Percentiles rank a stretch among this genome's conserved stretches.
These are phyloP conservation scores for Drosophila pseudotalamancana DNA, from an alignment of 2,888 invertebrate species.

Conservation along the genomic window DNA sequence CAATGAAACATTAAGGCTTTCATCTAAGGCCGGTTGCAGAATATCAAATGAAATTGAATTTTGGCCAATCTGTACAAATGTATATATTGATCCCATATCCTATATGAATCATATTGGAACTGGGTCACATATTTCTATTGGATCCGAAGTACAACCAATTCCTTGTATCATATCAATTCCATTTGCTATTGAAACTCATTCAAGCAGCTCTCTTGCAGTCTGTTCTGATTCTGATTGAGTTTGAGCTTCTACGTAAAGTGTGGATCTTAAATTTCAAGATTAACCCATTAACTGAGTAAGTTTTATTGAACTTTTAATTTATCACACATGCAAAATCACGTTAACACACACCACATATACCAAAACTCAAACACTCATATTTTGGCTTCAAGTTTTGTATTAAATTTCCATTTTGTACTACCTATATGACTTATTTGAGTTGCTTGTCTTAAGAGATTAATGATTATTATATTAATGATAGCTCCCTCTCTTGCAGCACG, in stretches of 20 bases:
- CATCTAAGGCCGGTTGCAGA: too few species aligned
- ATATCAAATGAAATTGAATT: not conserved
- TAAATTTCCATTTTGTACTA: constrained; percentile 14
- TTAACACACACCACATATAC: not conserved
- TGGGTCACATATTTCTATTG: constrained; percentile 2
- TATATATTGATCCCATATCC: not conserved
- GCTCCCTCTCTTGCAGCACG: constrained; percentile 67
- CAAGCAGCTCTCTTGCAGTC: constrained; percentile 43
- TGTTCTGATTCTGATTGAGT: constrained; percentile 47
- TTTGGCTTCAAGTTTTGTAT: constrained; percentile 16
- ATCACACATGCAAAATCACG: constrained; percentile 9
- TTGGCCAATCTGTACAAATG: constrained; percentile 7
- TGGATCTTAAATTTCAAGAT: constrained; percentile 47
- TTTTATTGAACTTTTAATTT: constrained; percentile 31
- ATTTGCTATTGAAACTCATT: constrained; percentile 46
- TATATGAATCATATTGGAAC: not conserved
- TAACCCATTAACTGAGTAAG: constrained; percentile 65
- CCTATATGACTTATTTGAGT: constrained; percentile 10
- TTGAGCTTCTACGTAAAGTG: constrained; percentile 33
- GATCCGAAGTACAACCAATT: constrained; percentile 1
- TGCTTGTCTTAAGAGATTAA: not conserved
- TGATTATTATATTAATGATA: not conserved
- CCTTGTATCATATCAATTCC: constrained; percentile 34
- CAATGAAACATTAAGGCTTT: too few species aligned
- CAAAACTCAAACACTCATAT: not conserved